phyloP scores from a whole-genome alignment of 2,888 invertebrate genomes.

The Dynastes maya region DNA sequence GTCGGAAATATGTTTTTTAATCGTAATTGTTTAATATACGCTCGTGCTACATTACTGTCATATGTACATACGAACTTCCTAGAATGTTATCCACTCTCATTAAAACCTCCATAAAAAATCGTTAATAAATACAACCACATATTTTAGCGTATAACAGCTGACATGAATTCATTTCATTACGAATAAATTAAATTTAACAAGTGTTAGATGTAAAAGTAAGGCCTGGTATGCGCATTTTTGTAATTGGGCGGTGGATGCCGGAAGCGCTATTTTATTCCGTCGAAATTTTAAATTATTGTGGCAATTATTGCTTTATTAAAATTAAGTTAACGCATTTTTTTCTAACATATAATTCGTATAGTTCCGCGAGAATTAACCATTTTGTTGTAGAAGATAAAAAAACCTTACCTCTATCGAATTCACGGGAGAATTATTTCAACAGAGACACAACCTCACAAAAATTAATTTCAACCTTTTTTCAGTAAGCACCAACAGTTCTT shows the following conservation, averaged over 20 bases:
- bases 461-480: conserved; percentile 6
- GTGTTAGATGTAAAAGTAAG: conserved; percentile 24
- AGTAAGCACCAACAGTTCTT: conserved; percentile 6
- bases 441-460: conserved; percentile 32
- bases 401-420: conserved; percentile 30
- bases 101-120: conserved; percentile 12
- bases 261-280: neutral
- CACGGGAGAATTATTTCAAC: conserved; percentile 18
- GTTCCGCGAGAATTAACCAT: neutral
- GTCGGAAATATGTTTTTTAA: conserved; percentile 17
- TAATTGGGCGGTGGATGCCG: neutral
- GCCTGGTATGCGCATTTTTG: conserved; percentile 26
- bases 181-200: conserved; percentile 34
- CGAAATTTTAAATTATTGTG: neutral
- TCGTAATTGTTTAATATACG: conserved; percentile 18
- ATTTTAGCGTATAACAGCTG: conserved; percentile 40
- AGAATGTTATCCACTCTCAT: conserved; percentile 39
- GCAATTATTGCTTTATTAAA: neutral
- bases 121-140: conserved; percentile 26
- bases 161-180: conserved; percentile 34
- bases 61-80: neutral
- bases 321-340: neutral
- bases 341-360: too few relatives aligned
- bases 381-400: conserved; percentile 14
- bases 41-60: conserved; percentile 37